phyloP scores from a whole-genome alignment of 2,113 vertebrate species.

The Isichthys henryi region DNA sequence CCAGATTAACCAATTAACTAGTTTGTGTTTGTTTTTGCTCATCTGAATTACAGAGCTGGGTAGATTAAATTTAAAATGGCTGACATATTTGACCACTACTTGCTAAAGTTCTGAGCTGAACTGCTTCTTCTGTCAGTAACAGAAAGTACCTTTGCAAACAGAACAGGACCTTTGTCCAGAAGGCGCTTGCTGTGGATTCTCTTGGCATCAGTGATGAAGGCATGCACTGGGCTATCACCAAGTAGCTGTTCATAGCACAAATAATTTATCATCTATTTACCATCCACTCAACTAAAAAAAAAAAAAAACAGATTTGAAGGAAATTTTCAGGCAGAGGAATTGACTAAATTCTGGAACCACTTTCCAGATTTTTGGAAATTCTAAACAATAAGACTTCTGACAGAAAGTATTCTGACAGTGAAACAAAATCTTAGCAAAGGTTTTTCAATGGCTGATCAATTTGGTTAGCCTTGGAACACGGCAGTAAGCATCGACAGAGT shows the following conservation, averaged over 20 bases:
- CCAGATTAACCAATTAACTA: neutral
- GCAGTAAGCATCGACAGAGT: constrained; percentile 57
- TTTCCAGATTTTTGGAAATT: constrained; percentile 6
- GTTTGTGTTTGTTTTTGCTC: neutral
- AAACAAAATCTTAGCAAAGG: constrained; percentile 46
- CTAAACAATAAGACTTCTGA: constrained; percentile 23
- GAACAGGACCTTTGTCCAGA: neutral
- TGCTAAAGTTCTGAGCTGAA: neutral
- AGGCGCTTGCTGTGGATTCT: neutral
- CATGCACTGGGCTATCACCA: constrained; percentile 43
- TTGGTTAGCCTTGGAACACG: constrained; percentile 47
- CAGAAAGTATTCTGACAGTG: constrained; percentile 24
- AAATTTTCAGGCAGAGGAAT: constrained; percentile 40
- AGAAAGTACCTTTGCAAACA: neutral
- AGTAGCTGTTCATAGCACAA: constrained; percentile 14
- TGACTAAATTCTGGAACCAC: constrained; percentile 35
- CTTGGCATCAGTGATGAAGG: constrained; percentile 49
- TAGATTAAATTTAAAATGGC: neutral
- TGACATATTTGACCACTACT: neutral
- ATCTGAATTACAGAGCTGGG: neutral
- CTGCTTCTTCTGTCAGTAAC: neutral
- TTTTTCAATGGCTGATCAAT: constrained; percentile 56
- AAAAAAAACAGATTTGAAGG: constrained; percentile 31
- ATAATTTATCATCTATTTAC: constrained; percentile 50
- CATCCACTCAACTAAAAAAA: constrained; percentile 23